Conservation (phyloP, 2,888 invertebrate genomes). For the Sipha maydis region DNA sequence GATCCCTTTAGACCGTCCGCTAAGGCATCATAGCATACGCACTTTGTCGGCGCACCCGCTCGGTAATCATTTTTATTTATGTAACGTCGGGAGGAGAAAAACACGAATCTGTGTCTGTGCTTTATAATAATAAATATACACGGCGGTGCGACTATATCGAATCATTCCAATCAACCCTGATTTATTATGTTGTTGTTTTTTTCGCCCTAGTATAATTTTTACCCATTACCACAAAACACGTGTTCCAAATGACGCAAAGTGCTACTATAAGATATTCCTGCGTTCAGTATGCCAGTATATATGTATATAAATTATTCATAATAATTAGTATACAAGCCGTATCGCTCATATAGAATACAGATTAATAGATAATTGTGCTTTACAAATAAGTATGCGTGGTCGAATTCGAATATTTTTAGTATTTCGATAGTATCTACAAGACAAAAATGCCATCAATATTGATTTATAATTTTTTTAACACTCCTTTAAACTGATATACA, state of each 20-base stretch:
- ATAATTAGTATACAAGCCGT: too few species aligned
- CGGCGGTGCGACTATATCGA: conserved; percentile 19
- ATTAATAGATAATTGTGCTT: too few species aligned
- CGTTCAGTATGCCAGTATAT: neutral
- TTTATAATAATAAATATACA: neutral
- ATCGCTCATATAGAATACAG: too few species aligned
- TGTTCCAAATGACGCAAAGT: conserved; percentile 44
- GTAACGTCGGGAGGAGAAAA: conserved; percentile 21
- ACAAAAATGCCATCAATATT: neutral
- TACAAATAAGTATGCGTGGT: neutral
- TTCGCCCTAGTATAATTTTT: conserved; percentile 15
- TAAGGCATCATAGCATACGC: neutral
- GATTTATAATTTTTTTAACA: neutral
- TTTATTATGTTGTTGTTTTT: conserved; percentile 43
- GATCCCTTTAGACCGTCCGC: conserved; percentile 16
- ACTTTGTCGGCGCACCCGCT: conserved; percentile 39
- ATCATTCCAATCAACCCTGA: conserved; percentile 55
- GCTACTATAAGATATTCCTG: conserved; percentile 35
- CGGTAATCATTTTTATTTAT: conserved; percentile 30
- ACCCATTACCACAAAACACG: conserved; percentile 47
- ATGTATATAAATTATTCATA: too few species aligned
- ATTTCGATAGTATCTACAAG: neutral
- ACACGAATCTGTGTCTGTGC: conserved; percentile 20
- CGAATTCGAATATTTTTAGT: neutral
- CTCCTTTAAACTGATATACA: neutral